A percentile compares a stretch with the other conserved stretches of the same genome.
Evolutionary conservation across 2,797 vertebrate species (phyloP).

Genomic region (Phataginus tricuspis): DNA sequence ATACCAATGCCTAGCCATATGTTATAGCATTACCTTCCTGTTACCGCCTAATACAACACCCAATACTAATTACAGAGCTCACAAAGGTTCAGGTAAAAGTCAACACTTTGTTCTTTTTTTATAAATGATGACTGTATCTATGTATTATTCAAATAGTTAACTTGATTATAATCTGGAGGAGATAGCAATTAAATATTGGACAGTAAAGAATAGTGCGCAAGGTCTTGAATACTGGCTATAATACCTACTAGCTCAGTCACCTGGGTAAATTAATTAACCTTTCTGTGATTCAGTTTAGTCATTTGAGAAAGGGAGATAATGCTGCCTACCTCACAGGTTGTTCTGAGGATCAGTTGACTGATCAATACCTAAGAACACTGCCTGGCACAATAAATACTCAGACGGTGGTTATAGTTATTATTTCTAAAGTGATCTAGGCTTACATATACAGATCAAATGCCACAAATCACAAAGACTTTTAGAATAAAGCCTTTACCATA

Average conservation of each 20-base stretch:
- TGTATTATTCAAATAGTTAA: slow-evolving; percentile 32
- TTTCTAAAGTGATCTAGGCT: slow-evolving; percentile 40
- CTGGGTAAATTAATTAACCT: not conserved
- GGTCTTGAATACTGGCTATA: slow-evolving; percentile 38
- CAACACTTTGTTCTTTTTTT: not conserved
- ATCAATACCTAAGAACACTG: not conserved
- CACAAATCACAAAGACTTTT: not conserved
- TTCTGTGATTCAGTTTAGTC: slow-evolving; percentile 19
- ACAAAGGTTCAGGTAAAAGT: not conserved
- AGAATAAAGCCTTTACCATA: slow-evolving; percentile 6
- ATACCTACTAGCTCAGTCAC: not conserved
- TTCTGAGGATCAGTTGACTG: not conserved
- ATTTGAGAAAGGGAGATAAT: not conserved
- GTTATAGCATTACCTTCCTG: not conserved
- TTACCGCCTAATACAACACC: not conserved
- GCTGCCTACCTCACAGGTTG: not conserved
- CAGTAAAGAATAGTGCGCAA: slow-evolving; percentile 7
- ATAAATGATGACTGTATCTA: not conserved
- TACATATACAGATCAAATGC: slow-evolving; percentile 31
- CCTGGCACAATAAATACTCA: not conserved
- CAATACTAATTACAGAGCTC: not conserved
- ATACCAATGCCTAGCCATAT: not conserved
- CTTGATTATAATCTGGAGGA: not conserved
- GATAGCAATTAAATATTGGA: not conserved
- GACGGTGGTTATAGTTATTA: not conserved